A percentile compares a stretch with the other conserved stretches of the same genome.
Evolutionary conservation across 2,113 vertebrate genomes (phyloP).

Genomic region (Salvator merianae): DNA sequence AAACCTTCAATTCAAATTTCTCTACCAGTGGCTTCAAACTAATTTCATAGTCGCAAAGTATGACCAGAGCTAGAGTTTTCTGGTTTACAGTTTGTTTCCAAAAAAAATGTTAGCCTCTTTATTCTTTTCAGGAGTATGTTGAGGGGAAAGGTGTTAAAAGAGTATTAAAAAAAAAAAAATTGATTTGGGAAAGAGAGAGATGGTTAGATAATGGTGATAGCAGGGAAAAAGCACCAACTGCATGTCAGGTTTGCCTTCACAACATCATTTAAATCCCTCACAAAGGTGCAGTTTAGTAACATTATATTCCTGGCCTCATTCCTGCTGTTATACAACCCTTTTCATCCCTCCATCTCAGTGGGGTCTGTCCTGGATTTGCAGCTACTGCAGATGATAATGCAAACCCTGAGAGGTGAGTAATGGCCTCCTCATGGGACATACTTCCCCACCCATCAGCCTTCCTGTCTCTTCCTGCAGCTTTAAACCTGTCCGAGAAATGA

Average conservation of each 20-base stretch:
- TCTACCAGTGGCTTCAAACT: background rate
- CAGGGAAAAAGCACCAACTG: slow-evolving; percentile 33
- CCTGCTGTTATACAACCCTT: slow-evolving; percentile 13
- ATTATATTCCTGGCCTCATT: background rate
- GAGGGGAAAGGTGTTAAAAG: no score
- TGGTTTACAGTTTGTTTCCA: background rate
- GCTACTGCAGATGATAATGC: slow-evolving; percentile 37
- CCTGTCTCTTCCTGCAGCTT: slow-evolving; percentile 46
- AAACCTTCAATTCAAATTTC: background rate
- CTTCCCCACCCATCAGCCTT: background rate
- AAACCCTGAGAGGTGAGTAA: slow-evolving; percentile 42
- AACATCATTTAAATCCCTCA: background rate
- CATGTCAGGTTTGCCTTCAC: slow-evolving; percentile 35
- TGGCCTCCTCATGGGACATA: slow-evolving; percentile 10
- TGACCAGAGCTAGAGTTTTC: no score
- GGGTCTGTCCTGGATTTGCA: slow-evolving; percentile 48
- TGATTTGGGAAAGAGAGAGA: background rate
- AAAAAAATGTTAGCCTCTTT: background rate
- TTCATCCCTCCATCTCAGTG: slow-evolving; percentile 15
- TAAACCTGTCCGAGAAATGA: slow-evolving; percentile 38
- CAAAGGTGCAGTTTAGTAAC: slow-evolving; percentile 27
- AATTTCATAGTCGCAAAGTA: background rate
- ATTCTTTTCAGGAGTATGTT: background rate
- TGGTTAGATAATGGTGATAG: background rate
- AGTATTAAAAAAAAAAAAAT: no score